Base-by-base conservation (phyloP, 2,888 invertebrate genomes). In the Mactromeris polynyma region DNA sequence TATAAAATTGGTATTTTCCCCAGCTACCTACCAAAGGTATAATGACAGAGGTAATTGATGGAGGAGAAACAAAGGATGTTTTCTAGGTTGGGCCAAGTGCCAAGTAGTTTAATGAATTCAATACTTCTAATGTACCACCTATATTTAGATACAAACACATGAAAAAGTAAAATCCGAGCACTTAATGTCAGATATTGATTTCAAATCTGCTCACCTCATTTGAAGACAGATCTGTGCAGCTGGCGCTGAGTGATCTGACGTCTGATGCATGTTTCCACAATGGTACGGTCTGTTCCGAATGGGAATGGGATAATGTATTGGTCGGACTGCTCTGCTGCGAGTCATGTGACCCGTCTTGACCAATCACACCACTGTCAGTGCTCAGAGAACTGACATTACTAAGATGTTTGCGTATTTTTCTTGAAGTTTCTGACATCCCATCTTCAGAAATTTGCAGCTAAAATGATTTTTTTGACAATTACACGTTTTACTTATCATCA, bases 311-410 rank as follows among this genome's bases (percentile, higher is more conserved):
- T 26, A 91, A 64, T 0, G 91, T 93, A 73, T 89, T 92, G 21
- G 90, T 85, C 14, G 94, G 94, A 89, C 93, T 94, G n/a, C 91
- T 92, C 11, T 92, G 93, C 38, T 92, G 92, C 4, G 91, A 91
- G 87, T 91, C 93, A 83, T 91, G 92, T 87, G 90, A 90, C 69
- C 91, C 90, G 3, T 93, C 94, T 73, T 91, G 93, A 82, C 94
- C 94, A 88, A 93, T 93, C 85, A 95, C 95, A 36, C 95, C 95
- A 87, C 95, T 95, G 92, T 95, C 95, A 1, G 92, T 93, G 79
- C 95, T 95, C 81, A 93, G 85, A 1, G 93, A 93, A 90, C 95
- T 95, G 7, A 94, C 91, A 46, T 93, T 94, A 85, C 95, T 95
- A 33, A 91, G 89, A 54, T 95, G 88, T 64, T 94, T 93, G 81